A percentile compares a stretch with the other conserved stretches of the same genome.
These are phyloP conservation scores for Cryptocephalus primarius DNA, from an alignment of 2,888 invertebrate species.

Conservation along the genomic window DNA sequence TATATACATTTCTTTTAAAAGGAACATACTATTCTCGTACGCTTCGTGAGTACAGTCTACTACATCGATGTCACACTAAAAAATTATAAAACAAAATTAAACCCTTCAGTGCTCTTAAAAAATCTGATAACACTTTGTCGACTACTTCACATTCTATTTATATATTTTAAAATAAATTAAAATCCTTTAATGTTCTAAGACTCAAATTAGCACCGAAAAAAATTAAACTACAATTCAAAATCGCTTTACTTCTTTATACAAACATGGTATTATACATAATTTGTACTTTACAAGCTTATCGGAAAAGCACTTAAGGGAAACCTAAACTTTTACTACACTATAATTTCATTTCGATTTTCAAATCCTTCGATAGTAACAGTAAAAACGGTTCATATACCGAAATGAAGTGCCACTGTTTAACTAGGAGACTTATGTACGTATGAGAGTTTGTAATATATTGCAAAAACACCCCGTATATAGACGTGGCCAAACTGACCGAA, in stretches of 20 bases:
- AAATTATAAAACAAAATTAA: neutral
- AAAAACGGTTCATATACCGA: neutral
- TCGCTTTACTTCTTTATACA: conserved; percentile 10
- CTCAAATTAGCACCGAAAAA: conserved; percentile 15
- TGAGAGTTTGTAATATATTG: conserved; percentile 12
- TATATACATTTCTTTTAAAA: conserved; percentile 16
- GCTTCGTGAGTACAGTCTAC: conserved; percentile 13
- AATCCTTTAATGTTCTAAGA: conserved; percentile 10
- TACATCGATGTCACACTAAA: neutral
- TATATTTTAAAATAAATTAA: conserved; percentile 1
- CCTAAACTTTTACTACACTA: neutral
- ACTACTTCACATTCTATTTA: neutral
- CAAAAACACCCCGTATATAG: conserved; percentile 20
- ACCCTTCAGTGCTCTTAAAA: neutral
- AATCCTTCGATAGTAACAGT: conserved; percentile 7
- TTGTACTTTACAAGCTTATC: conserved; percentile 17
- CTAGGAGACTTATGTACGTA: too few relatives aligned
- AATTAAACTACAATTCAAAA: conserved; percentile 10
- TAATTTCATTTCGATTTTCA: conserved; percentile 2
- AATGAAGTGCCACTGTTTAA: neutral
- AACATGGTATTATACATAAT: conserved; percentile 10
- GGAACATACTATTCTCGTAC: conserved; percentile 16
- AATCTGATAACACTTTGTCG: neutral
- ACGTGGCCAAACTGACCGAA: neutral
- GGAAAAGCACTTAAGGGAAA: conserved; percentile 13